Evolutionary conservation across 53 echinoderm and acorn worm species (phyloP), one percentile per base, ranked within the genome.

Genomic region (Actinopyga echinites): DNA sequence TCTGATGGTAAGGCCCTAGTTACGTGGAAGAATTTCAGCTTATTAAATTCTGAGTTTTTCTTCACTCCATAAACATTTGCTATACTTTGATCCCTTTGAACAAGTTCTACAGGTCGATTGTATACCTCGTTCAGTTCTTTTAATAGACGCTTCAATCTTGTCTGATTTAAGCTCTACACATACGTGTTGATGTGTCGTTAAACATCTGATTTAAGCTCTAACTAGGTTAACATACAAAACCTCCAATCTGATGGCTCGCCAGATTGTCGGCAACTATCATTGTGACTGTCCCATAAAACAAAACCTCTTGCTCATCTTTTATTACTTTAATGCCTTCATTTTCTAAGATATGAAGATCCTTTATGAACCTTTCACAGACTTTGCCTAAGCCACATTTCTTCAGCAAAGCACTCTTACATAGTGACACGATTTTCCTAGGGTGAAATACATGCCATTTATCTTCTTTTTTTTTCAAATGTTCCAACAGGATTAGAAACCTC

Each of bases 401-500:
- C 10, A 67, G 31, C 19, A 67, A 67, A 0, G 20, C 31, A 67
- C 67, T 67, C 37, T 67, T 67, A 30, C 67, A 67, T 19, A 67
- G n/a, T 21, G 17, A 67, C 49, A 13, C 13, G 30, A 67, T 36
- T 32, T 89, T 32, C 84, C 75, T 40, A 89, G 30, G 29, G 75
- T 84, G 44, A 77, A 89, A 54, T 89, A 89, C 38, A 89, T 30
- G 21, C 52, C 84, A 31, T 84, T 78, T 2, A 89, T 33, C 42
- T 89, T 89, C 19, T 89, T 84, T 44, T 84, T 6, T 84, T 84
- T 2, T 64, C 53, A 24, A 74, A 84, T 1, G 89, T 43, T 57
- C 89, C 89, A 31, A 87, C 58, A 0, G 87, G 87, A 68, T 87
- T 87, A n/a, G 63, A 56, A 25, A 87, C 87, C 15, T 87, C 87